These are phyloP conservation scores for Standfussiana lucernea DNA, from an alignment of 2,888 invertebrate species.

Conservation along the genomic window DNA sequence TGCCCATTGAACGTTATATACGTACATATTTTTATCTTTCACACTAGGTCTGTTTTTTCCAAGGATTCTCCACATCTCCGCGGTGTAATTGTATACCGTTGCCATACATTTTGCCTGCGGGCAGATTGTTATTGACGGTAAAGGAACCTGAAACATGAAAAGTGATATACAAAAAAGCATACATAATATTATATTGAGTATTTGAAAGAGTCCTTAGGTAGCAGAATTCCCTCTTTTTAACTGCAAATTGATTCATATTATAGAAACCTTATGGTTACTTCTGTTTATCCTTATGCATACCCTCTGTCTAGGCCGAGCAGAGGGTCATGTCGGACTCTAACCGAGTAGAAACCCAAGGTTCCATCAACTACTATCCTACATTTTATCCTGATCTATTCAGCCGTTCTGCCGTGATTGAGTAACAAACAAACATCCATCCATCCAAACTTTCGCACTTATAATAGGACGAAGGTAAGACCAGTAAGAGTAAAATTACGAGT, in stretches of 20 bases:
- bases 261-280: not conserved
- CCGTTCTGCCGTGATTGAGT: not conserved
- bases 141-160: conserved; percentile 20
- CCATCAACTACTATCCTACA: too few relatives aligned
- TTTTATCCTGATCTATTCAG: not conserved
- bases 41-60: too few relatives aligned
- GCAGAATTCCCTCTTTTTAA: not conserved
- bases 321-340: not conserved
- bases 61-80: not conserved
- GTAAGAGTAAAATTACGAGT: not conserved
- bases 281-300: not conserved
- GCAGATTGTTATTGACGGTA: conserved; percentile 25
- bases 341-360: not conserved
- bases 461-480: not conserved
- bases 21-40: not conserved
- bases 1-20: not conserved
- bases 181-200: too few relatives aligned
- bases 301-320: too few relatives aligned
- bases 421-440: not conserved
- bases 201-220: not conserved
- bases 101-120: conserved; percentile 26
- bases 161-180: not conserved
- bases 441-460: not conserved
- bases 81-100: conserved; percentile 20
- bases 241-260: not conserved